A percentile compares a stretch with the other conserved stretches of the same genome.
phyloP scores from a whole-genome alignment of 2,113 vertebrate species.

The Chamaetylas fuelleborni region DNA sequence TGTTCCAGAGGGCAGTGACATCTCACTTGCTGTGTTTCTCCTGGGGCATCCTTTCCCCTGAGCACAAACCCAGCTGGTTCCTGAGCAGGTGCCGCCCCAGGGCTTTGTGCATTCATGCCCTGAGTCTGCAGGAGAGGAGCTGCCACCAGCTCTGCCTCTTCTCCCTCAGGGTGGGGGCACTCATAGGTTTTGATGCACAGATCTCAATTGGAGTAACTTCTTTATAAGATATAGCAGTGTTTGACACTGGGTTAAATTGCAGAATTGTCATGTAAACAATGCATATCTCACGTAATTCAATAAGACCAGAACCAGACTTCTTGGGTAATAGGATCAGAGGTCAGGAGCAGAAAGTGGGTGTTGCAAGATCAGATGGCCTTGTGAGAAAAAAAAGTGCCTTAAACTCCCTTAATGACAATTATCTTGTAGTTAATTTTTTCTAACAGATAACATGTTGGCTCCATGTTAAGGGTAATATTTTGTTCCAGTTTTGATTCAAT shows the following conservation, averaged over 20 bases:
- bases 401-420: neutral
- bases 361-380: neutral
- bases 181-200: neutral
- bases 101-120: neutral
- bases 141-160: neutral
- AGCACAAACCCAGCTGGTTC: neutral
- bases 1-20: neutral
- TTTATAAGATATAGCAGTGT: neutral
- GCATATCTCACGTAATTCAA: accelerated
- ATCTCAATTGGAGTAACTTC: too few relatives aligned
- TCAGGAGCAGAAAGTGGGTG: neutral
- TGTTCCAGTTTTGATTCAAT: neutral
- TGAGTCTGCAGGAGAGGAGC: neutral
- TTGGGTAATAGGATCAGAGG: neutral
- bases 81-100: neutral
- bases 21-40: neutral
- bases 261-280: neutral
- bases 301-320: neutral
- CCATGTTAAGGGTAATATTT: neutral
- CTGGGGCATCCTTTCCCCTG: neutral
- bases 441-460: neutral
- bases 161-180: too few relatives aligned
- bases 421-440: neutral
- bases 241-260: neutral
- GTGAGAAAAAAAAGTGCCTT: neutral